A percentile compares a stretch with the other conserved stretches of the same genome.
Conservation (phyloP, 1,140 invertebrate genomes). For the Neodiprion pinetum region DNA sequence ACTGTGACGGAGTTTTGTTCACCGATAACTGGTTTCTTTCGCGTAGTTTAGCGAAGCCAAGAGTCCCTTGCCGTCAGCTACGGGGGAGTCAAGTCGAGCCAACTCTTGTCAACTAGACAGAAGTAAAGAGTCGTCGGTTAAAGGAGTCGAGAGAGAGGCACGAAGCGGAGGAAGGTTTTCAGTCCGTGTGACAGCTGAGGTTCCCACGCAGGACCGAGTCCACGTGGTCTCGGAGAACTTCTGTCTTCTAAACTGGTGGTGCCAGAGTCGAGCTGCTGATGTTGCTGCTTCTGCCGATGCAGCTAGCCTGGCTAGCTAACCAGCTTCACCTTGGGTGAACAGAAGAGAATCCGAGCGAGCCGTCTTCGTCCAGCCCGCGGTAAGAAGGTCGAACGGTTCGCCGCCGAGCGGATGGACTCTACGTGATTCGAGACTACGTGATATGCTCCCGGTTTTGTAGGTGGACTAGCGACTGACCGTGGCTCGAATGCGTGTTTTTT, state of each 20-base stretch:
- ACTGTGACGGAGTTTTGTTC: neutral
- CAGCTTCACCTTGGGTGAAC: too few species aligned
- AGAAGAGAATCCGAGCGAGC: too few species aligned
- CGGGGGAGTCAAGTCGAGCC: neutral
- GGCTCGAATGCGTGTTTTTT: neutral
- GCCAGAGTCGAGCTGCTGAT: too few species aligned
- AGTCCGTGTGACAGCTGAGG: slow-evolving; percentile 4
- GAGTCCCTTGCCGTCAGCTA: neutral
- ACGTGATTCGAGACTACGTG: neutral
- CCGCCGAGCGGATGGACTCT: slow-evolving; percentile 6
- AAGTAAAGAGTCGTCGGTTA: neutral
- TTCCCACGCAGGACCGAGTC: slow-evolving; percentile 3
- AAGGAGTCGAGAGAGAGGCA: neutral
- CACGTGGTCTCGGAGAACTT: neutral
- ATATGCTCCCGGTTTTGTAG: neutral
- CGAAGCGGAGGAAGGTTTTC: neutral
- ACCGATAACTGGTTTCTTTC: neutral
- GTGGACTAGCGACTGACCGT: neutral
- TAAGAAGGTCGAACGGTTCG: slow-evolving; percentile 6
- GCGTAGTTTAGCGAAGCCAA: too few species aligned
- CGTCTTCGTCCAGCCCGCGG: neutral
- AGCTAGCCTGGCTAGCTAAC: too few species aligned
- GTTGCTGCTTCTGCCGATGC: too few species aligned
- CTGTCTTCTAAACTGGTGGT: neutral
- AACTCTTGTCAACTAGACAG: slow-evolving; percentile 7